Conservation (phyloP, 2,888 invertebrate species). For the Zootermopsis nevadensis region DNA sequence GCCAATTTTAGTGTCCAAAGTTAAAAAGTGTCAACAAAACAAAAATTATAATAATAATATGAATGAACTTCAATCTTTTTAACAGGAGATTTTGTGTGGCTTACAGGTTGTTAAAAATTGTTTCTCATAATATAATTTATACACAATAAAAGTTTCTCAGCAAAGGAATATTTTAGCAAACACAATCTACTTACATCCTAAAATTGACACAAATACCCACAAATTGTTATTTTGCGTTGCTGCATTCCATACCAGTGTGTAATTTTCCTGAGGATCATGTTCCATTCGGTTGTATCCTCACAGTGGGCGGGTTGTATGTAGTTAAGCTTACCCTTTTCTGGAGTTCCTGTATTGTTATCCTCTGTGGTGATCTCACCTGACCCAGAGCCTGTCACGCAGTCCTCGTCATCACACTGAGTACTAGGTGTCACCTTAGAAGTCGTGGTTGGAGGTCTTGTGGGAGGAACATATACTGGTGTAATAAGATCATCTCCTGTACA, state of each 20-base stretch:
- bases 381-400: constrained; percentile 84
- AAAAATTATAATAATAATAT: no score
- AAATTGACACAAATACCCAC: no score
- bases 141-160: no score
- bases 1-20: no score
- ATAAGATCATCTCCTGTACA: constrained; percentile 80
- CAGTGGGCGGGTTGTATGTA: not conserved
- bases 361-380: constrained; percentile 80
- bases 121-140: no score
- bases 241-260: not conserved
- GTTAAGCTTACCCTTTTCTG: constrained; percentile 64
- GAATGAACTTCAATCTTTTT: no score
- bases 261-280: not conserved
- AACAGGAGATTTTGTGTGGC: no score
- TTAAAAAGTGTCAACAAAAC: no score
- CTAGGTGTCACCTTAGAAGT: constrained; percentile 58
- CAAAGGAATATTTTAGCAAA: no score
- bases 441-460: constrained; percentile 73
- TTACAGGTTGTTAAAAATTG: no score
- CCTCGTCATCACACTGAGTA: constrained; percentile 80
- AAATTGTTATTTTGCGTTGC: not conserved
- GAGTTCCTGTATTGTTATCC: constrained; percentile 65
- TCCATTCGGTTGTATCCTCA: not conserved
- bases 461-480: constrained; percentile 90
- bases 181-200: no score